Conservation (phyloP, 64 coral and sea anemone species). For the Porites australiensis region DNA sequence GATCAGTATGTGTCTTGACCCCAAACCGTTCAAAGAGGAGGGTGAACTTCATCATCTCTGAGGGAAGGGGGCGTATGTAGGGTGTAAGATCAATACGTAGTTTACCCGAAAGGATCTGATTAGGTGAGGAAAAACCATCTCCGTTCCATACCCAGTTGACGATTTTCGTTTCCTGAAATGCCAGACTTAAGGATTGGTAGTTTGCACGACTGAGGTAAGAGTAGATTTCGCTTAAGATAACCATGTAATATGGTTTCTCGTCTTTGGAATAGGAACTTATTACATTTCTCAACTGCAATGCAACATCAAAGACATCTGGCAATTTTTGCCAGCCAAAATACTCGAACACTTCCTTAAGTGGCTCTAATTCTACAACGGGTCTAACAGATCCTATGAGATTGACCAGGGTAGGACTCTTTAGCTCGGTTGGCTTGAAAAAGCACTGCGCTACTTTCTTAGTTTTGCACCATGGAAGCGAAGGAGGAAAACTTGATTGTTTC, state of each 20-base stretch:
- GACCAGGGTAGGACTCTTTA: conserved; percentile 40
- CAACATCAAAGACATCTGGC: conserved; percentile 50
- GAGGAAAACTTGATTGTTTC: conserved; percentile 49
- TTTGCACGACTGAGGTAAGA: not conserved
- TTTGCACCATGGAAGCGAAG: conserved; percentile 31
- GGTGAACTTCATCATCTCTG: conserved; percentile 42
- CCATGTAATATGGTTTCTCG: conserved; percentile 73
- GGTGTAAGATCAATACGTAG: conserved; percentile 68
- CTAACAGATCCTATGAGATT: conserved; percentile 70
- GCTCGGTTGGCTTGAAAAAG: conserved; percentile 34
- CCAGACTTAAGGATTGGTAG: not conserved
- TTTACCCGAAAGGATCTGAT: conserved; percentile 58
- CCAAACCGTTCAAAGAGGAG: conserved; percentile 56
- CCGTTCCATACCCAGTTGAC: conserved; percentile 94
- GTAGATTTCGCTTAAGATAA: conserved; percentile 45
- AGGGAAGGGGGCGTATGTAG: conserved; percentile 66
- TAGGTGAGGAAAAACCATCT: conserved; percentile 78
- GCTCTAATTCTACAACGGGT: conserved; percentile 19
- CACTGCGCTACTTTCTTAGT: not conserved
- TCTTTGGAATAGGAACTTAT: conserved; percentile 49
- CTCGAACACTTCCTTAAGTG: conserved; percentile 19
- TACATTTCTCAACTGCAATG: conserved; percentile 66
- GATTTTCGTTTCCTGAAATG: conserved; percentile 9
- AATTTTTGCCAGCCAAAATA: conserved; percentile 70
- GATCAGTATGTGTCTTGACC: conserved; percentile 48